phyloP scores from a whole-genome alignment of 2,113 vertebrate species.

The Lynx canadensis region DNA sequence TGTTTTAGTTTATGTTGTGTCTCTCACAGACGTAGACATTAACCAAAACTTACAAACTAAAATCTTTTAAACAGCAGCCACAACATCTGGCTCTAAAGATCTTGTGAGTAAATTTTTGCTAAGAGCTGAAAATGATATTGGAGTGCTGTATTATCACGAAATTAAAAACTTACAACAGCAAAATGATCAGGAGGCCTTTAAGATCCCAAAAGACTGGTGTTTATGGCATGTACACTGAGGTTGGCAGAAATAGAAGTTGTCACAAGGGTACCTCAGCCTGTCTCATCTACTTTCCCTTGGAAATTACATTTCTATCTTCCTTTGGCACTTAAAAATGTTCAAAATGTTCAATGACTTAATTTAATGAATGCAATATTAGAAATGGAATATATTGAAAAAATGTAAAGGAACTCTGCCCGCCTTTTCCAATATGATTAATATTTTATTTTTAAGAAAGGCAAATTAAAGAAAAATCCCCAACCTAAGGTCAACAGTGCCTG shows the following conservation, averaged over 20 bases:
- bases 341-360: slow-evolving; percentile 86
- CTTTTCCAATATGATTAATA: slow-evolving; percentile 95
- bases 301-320: slow-evolving; percentile 88
- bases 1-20: slow-evolving; percentile 59
- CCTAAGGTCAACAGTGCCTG: slow-evolving; percentile 94
- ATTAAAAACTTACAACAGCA: slow-evolving; percentile 67
- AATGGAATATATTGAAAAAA: slow-evolving; percentile 88
- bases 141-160: slow-evolving; percentile 59
- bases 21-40: slow-evolving; percentile 23
- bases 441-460: slow-evolving; percentile 97
- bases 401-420: slow-evolving; percentile 87
- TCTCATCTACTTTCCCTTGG: slow-evolving; percentile 82
- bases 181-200: slow-evolving; percentile 78
- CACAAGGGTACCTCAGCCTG: slow-evolving; percentile 75
- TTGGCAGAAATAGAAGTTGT: slow-evolving; percentile 82
- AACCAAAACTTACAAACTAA: slow-evolving; percentile 54
- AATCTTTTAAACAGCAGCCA: slow-evolving; percentile 43
- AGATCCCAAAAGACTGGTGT: slow-evolving; percentile 68
- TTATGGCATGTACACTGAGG: slow-evolving; percentile 78
- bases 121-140: slow-evolving; percentile 17
- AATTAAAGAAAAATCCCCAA: slow-evolving; percentile 93
- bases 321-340: slow-evolving; percentile 85
- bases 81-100: not conserved
- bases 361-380: slow-evolving; percentile 89
- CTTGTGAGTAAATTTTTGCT: slow-evolving; percentile 41